These are phyloP conservation scores for Agonopterix subpropinquella DNA, from an alignment of 2,888 invertebrate genomes.

Conservation along the genomic window DNA sequence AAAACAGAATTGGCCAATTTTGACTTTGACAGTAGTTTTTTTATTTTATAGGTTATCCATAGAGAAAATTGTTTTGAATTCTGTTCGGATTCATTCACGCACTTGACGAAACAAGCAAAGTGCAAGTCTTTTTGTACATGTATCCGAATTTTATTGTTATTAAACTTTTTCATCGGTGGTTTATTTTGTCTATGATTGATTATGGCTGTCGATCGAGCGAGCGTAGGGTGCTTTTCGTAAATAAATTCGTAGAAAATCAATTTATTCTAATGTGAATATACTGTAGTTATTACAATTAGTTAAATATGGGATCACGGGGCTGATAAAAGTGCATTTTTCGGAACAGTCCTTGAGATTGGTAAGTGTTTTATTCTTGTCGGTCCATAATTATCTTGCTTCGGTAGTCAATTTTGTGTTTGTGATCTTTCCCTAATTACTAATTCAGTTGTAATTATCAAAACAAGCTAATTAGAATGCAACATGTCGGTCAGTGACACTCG, in stretches of 20 bases:
- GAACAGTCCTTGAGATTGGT: slow-evolving; percentile 50
- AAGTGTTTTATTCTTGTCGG: slow-evolving; percentile 35
- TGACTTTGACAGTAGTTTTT: neutral
- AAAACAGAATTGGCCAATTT: neutral
- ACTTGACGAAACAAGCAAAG: no score
- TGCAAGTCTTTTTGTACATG: neutral
- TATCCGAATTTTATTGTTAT: neutral
- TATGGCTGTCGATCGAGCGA: slow-evolving; percentile 61
- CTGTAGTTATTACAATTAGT: slow-evolving; percentile 23
- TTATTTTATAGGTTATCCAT: slow-evolving; percentile 5
- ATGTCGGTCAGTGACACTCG: slow-evolving; percentile 4
- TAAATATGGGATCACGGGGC: slow-evolving; percentile 55
- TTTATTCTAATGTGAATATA: slow-evolving; percentile 37
- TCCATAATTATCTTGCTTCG: slow-evolving; percentile 31
- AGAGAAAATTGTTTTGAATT: neutral
- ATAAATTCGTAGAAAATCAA: slow-evolving; percentile 38
- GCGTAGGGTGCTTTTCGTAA: slow-evolving; percentile 43
- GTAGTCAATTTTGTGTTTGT: slow-evolving; percentile 20
- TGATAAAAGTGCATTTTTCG: slow-evolving; percentile 38
- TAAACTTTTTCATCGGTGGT: neutral
- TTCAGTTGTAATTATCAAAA: slow-evolving; percentile 1
- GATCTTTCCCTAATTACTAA: neutral
- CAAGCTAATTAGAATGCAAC: slow-evolving; percentile 4
- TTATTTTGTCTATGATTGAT: slow-evolving; percentile 20
- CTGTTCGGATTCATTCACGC: no score